Percentiles rank a stretch among this genome's conserved stretches.
Evolutionary conservation across 2,797 vertebrate genomes (phyloP).

Genomic region (Meda fulgida): DNA sequence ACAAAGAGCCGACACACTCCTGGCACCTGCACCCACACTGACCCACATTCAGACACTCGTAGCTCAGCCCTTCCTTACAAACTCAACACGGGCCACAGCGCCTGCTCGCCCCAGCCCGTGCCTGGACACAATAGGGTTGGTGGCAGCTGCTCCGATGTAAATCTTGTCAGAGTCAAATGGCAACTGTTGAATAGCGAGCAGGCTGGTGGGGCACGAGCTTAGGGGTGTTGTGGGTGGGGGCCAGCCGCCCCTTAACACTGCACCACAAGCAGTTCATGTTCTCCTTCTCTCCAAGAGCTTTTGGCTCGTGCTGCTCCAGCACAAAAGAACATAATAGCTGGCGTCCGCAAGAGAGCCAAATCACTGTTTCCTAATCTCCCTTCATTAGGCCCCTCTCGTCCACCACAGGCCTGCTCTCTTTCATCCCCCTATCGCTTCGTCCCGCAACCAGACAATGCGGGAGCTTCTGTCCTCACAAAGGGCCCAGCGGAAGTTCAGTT

Average conservation of each 20-base stretch:
- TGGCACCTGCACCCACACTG: constrained; percentile 49
- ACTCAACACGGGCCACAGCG: constrained; percentile 32
- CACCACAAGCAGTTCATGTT: constrained; percentile 59
- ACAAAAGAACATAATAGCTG: constrained; percentile 61
- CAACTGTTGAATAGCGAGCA: constrained; percentile 64
- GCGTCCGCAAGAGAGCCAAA: constrained; percentile 58
- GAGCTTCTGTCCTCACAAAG: constrained; percentile 52
- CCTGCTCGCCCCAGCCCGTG: constrained; percentile 22
- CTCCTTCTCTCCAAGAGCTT: constrained; percentile 51
- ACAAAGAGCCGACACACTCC: constrained; percentile 52
- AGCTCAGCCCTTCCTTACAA: constrained; percentile 13
- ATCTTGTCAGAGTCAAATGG: constrained; percentile 64
- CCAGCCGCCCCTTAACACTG: constrained; percentile 52
- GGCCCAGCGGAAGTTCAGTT: constrained; percentile 59
- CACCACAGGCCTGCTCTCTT: constrained; percentile 47
- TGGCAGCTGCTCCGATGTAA: constrained; percentile 63
- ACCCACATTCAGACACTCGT: constrained; percentile 33
- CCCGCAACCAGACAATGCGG: constrained; percentile 54
- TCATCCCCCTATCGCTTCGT: constrained; percentile 45
- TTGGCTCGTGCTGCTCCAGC: constrained; percentile 60
- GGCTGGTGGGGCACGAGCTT: constrained; percentile 25
- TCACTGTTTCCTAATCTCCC: constrained; percentile 63
- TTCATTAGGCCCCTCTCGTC: constrained; percentile 59
- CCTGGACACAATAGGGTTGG: constrained; percentile 44
- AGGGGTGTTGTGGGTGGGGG: constrained; percentile 16